Base-by-base conservation (phyloP, 2,888 invertebrate species). In the Dysmachus trigonus region DNA sequence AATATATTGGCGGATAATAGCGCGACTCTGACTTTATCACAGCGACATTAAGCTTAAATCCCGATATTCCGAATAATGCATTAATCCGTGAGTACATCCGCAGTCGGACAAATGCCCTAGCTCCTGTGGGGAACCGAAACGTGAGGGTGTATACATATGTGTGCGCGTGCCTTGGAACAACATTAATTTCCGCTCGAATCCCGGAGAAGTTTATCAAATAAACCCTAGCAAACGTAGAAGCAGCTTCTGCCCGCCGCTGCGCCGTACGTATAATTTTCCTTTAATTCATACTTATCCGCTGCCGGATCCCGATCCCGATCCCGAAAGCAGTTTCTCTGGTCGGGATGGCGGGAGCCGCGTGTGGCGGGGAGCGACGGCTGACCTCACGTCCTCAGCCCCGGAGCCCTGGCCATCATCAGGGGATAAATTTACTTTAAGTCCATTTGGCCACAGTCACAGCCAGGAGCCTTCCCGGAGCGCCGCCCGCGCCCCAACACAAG, bases 251-350 rank as follows among this genome's bases (percentile, higher is more conserved):
- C 31, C 13, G 51, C 51, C 51, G 15, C 18, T n/a, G n/a, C 76
- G 38, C 38, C 27, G 76, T 76, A 13, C 38, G 35, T 76, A 76
- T 76, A 22, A 31, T 76, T 76, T 76, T 35, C 76, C 35, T 35
- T 76, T 76, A 76, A 76, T 76, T 76, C 76, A 38, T 76, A 38
- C 76, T 38, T 76, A 76, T 76, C 76, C 76, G 38, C n/a, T 76
- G 22, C 76, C 18, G 38, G 33, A 15, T 10, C 22, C 76, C 10
- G 62, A 18, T 10, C 22, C 76, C 10, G 62, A 18, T 22, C 27
- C 22, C 27, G 62, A 22, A 8, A 18, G 31, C 1, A n/a, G n/a
- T 73, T 13, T 31, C 10, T n/a, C 15, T 6, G 33, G 15, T 31
- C 31, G n/a, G 7, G 4, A 0, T 31, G 15, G 27, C n/a, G 72